Conservation (phyloP, 2,797 vertebrate genomes). For the Eulemur coronatus region DNA sequence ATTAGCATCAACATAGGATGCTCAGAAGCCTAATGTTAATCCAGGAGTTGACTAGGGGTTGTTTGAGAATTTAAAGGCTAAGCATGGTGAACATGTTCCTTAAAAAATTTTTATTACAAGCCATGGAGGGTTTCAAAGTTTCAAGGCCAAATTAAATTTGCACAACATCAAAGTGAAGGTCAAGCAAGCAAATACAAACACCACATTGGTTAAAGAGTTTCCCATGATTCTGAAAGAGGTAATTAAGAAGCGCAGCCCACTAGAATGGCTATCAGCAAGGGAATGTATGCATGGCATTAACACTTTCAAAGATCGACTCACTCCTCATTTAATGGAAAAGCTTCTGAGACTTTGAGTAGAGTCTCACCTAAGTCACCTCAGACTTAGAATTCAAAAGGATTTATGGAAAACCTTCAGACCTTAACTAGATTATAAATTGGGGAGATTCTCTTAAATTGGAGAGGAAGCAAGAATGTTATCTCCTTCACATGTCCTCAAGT, state of each 20-base stretch:
- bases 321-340: background rate
- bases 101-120: background rate
- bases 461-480: background rate
- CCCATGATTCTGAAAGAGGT: background rate
- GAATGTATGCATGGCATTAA: background rate
- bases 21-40: background rate
- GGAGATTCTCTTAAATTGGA: background rate
- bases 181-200: background rate
- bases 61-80: background rate
- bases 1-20: background rate
- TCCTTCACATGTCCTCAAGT: background rate
- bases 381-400: background rate
- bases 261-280: background rate
- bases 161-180: background rate
- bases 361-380: background rate
- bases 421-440: background rate
- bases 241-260: background rate
- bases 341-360: background rate
- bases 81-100: background rate
- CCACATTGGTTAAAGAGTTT: background rate
- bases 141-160: background rate
- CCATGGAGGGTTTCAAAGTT: background rate
- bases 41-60: background rate
- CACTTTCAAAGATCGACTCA: background rate
- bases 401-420: background rate